These are phyloP conservation scores for Alaudala cheleensis DNA, from an alignment of 2,113 vertebrate species.

Conservation along the genomic window DNA sequence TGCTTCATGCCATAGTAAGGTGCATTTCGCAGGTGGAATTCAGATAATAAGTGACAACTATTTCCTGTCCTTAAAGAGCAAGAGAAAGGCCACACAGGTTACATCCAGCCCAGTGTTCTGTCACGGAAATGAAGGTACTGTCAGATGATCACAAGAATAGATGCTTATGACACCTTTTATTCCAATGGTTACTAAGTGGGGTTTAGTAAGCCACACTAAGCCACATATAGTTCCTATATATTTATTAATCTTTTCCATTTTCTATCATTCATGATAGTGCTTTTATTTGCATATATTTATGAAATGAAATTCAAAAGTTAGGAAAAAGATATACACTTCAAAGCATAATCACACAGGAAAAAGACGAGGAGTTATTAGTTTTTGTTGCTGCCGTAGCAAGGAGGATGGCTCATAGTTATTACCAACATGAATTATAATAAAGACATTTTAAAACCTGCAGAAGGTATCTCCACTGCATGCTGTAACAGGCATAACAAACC, in stretches of 20 bases:
- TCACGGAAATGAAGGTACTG: not conserved
- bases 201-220: not conserved
- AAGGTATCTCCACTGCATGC: slow-evolving; percentile 3
- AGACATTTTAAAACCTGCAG: slow-evolving; percentile 35
- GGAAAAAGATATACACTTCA: not conserved
- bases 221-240: not conserved
- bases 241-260: not conserved
- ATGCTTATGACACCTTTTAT: not conserved
- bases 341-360: not conserved
- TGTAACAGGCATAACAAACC: slow-evolving; percentile 29
- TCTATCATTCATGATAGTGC: not conserved
- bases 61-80: not conserved
- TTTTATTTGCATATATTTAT: not conserved
- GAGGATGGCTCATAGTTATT: not conserved
- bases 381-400: not conserved
- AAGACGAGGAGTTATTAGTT: not conserved
- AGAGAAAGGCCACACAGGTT: not conserved
- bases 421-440: not conserved
- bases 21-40: not conserved
- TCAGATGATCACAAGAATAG: not conserved
- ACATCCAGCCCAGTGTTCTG: not conserved
- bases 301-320: not conserved
- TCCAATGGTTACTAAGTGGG: not conserved
- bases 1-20: not conserved
- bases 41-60: not conserved